Evolutionary conservation across 2,113 vertebrate genomes (phyloP), one percentile per base, ranked within the genome.

Genomic region (Podiceps cristatus): DNA sequence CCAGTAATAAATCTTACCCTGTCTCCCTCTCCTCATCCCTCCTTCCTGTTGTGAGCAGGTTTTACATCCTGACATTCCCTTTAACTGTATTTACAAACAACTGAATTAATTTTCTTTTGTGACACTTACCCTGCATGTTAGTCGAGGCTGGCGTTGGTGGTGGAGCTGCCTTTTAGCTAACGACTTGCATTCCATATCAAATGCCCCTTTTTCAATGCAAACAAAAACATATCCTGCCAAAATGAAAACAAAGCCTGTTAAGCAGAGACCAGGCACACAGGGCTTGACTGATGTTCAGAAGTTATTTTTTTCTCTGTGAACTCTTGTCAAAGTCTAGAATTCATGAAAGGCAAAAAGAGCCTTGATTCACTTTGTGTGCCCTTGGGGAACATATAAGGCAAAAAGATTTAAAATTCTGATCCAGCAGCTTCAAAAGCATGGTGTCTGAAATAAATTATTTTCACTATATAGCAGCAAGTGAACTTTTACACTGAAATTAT

Each of bases 391-490:
- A 81, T 95, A 88, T 85, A 83, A 73, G 87, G 92, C 96, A 94
- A 98, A 97, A 95, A 86, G 90, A 97, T 97, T 97, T 97, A 96
- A 97, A 98, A 98, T 98, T 98, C 97, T 94, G 95, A 97, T 97
- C 95, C 75, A 73, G 89, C 96, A 90, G 95, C 97, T 97, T 98
- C 88, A 96, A 95, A 97, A 94, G 73, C 64, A 17, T 11, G 72
- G 81, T 94, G 80, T 93, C 97, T 76, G 94, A 97, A 97, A 97
- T 96, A 95, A 98, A 95, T 98, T 97, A 95, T 97, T 97, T 96
- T 97, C 71, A 73, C 86, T 94, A 23, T 79, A 90, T 64, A 98
- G 91, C 92, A 94, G 94, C 93, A 73, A 87, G 90, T 35, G 73
- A 97, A 96, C 91, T 97, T 88, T 96, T 91, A 47, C 66, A 35